phyloP scores from a whole-genome alignment of 1,140 invertebrate species.

The Neomicropteryx cornuta region DNA sequence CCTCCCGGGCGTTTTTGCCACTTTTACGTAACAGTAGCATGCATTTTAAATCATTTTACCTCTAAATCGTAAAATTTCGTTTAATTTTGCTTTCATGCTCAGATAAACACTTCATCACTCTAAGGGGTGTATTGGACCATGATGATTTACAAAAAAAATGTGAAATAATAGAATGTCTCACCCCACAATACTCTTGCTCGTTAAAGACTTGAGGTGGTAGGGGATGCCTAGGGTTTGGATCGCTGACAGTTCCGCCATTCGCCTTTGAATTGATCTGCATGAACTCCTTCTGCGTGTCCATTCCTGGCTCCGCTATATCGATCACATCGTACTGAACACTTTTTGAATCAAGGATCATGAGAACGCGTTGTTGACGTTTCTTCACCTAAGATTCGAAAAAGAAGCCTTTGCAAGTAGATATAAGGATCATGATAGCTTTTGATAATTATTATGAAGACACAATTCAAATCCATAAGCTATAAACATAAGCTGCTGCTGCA shows the following conservation, averaged over 20 bases:
- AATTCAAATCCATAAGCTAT: no score
- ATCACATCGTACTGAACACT: slow-evolving; percentile 77
- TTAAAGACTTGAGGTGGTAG: slow-evolving; percentile 92
- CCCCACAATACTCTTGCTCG: slow-evolving; percentile 85
- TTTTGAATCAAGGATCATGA: slow-evolving; percentile 86
- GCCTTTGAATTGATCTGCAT: slow-evolving; percentile 83
- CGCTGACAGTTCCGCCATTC: slow-evolving; percentile 56
- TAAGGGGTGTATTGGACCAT: slow-evolving; percentile 4
- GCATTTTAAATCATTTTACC: no score
- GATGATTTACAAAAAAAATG: no score
- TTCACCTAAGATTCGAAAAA: slow-evolving; percentile 62
- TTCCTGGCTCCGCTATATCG: slow-evolving; percentile 86
- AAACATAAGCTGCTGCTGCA: no score
- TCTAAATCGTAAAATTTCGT: no score
- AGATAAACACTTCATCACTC: no score
- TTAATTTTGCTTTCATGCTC: no score
- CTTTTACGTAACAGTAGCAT: no score
- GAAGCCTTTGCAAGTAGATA: slow-evolving; percentile 22
- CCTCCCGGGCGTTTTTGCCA: no score
- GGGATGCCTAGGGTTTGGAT: slow-evolving; percentile 51
- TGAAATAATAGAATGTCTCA: no score
- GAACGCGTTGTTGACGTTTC: slow-evolving; percentile 82
- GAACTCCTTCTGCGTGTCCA: slow-evolving; percentile 79
- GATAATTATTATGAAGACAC: no score
- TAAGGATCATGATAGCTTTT: slow-evolving; percentile 26